phyloP scores from a whole-genome alignment of 2,888 invertebrate genomes.

The Plagiodera versicolora region DNA sequence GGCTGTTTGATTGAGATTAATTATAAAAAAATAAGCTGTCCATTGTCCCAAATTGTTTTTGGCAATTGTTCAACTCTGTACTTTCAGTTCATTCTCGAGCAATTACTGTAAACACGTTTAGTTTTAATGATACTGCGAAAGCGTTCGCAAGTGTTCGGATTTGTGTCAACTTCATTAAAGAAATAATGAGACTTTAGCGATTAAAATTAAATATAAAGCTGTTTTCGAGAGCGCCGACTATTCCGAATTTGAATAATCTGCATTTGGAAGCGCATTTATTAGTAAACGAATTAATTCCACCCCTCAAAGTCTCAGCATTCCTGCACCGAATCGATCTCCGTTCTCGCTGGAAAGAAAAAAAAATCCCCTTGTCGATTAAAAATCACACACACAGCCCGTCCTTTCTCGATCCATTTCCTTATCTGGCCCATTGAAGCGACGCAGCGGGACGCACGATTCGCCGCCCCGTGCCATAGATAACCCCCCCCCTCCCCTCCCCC shows the following conservation, averaged over 20 bases:
- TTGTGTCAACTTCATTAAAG: slow-evolving; percentile 47
- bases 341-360: too few species aligned
- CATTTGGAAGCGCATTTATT: slow-evolving; percentile 39
- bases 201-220: slow-evolving; percentile 46
- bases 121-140: slow-evolving; percentile 43
- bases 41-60: slow-evolving; percentile 13
- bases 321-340: slow-evolving; percentile 26
- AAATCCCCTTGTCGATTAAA: too few species aligned
- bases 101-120: slow-evolving; percentile 43
- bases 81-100: slow-evolving; percentile 30
- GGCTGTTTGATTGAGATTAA: too few species aligned
- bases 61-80: slow-evolving; percentile 23
- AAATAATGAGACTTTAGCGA: slow-evolving; percentile 47
- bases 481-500: slow-evolving; percentile 47
- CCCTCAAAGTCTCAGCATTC: slow-evolving; percentile 18
- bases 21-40: too few species aligned
- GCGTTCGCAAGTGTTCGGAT: slow-evolving; percentile 42
- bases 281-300: slow-evolving; percentile 37
- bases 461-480: slow-evolving; percentile 44
- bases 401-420: slow-evolving; percentile 17
- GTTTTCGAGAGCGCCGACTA: slow-evolving; percentile 33
- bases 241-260: slow-evolving; percentile 43
- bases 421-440: slow-evolving; percentile 28
- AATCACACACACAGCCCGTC: neutral
- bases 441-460: slow-evolving; percentile 42